Evolutionary conservation across 2,113 vertebrate species (phyloP).

Genomic region (Nyctibius bracteatus): DNA sequence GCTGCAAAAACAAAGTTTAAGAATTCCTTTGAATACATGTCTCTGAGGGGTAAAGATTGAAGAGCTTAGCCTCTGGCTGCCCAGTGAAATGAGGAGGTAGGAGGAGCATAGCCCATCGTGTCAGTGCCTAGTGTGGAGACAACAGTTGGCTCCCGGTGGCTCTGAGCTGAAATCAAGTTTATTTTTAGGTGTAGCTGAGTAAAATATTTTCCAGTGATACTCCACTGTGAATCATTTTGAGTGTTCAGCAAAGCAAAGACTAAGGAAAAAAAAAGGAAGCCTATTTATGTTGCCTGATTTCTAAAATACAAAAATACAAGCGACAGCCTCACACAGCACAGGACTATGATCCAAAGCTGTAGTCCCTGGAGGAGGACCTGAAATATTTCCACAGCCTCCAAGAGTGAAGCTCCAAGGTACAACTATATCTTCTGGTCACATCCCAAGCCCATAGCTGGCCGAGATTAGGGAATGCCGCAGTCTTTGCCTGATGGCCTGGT

Average conservation of each 20-base stretch:
- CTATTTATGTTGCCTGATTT: not conserved
- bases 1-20: not conserved
- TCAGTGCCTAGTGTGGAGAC: not conserved
- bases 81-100: not conserved
- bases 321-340: not conserved
- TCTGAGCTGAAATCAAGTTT: not conserved
- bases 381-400: not conserved
- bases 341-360: not conserved
- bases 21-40: not conserved
- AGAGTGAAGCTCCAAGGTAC: not conserved
- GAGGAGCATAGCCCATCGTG: not conserved
- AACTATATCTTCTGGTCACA: not conserved
- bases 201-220: slow-evolving; percentile 32
- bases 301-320: not conserved
- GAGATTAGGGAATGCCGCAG: not conserved
- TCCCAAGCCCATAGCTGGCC: not conserved
- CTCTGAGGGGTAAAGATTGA: not conserved
- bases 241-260: not conserved
- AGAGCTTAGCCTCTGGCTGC: not conserved
- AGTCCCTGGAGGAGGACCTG: not conserved
- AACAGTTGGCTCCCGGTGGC: not conserved
- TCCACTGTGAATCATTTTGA: not conserved
- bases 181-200: slow-evolving; percentile 27
- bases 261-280: not conserved
- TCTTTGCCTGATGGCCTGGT: not conserved